Percentiles rank a stretch among this genome's conserved stretches.
These are phyloP conservation scores for Ophraella communa DNA, from an alignment of 2,888 invertebrate species.

Conservation along the genomic window DNA sequence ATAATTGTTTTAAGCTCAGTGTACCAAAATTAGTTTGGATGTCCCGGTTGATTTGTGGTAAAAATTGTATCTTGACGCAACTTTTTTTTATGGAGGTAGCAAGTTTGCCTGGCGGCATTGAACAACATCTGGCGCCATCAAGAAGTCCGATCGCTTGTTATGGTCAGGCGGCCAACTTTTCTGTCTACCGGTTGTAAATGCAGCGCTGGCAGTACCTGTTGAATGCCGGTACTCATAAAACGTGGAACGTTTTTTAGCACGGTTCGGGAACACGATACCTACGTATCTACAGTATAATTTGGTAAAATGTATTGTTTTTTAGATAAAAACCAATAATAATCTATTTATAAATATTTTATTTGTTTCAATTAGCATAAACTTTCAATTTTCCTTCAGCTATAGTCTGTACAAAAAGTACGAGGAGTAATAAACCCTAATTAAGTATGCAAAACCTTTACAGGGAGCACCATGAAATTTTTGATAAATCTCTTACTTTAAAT, in stretches of 20 bases:
- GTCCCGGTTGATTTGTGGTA: constrained; percentile 1
- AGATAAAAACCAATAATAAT: too few relatives aligned
- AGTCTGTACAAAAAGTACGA: too few relatives aligned
- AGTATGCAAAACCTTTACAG: too few relatives aligned
- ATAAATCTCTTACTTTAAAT: too few relatives aligned
- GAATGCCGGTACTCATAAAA: constrained; percentile 3
- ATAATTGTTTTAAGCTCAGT: too few relatives aligned
- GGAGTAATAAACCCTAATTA: too few relatives aligned
- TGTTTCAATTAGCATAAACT: too few relatives aligned
- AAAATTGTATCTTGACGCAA: neutral
- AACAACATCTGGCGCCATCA: constrained; percentile 59
- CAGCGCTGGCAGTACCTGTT: neutral
- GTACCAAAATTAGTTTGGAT: too few relatives aligned
- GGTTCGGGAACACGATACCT: neutral
- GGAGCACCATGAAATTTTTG: too few relatives aligned
- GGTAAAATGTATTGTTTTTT: neutral
- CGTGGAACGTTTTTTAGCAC: constrained; percentile 7
- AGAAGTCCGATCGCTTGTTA: constrained; percentile 53
- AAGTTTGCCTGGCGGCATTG: constrained; percentile 32
- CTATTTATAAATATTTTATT: too few relatives aligned
- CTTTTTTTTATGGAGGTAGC: neutral
- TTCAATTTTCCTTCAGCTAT: too few relatives aligned
- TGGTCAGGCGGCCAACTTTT: constrained; percentile 54
- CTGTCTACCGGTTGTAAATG: constrained; percentile 36
- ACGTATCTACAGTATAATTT: neutral